Evolutionary conservation across 2,888 invertebrate species (phyloP).

Genomic region (Rotaria magnacalcarata): DNA sequence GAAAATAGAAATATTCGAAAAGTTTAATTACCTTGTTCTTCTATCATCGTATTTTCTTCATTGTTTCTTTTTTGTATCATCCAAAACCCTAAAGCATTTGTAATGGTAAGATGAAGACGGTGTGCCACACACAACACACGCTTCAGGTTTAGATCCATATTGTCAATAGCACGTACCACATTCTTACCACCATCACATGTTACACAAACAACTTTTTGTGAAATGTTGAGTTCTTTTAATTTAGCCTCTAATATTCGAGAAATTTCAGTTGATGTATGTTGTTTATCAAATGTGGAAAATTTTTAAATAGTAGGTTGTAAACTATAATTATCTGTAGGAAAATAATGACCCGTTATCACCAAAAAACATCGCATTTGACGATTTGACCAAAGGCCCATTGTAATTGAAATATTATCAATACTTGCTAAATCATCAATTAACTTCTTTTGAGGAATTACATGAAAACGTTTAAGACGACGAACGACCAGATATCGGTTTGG

Average conservation of each 20-base stretch:
- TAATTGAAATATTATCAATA: not conserved
- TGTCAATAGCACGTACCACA: not conserved
- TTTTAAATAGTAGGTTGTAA: not conserved
- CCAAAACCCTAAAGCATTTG: not conserved
- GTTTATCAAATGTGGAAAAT: constrained; percentile 12
- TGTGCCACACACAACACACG: not conserved
- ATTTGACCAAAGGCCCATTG: not conserved
- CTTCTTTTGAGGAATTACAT: not conserved
- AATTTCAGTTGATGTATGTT: not conserved
- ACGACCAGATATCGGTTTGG: not conserved
- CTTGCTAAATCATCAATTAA: not conserved
- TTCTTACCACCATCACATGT: not conserved
- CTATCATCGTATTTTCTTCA: not conserved
- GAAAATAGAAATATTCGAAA: too few relatives aligned
- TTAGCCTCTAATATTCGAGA: not conserved
- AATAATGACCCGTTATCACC: not conserved
- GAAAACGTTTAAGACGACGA: not conserved
- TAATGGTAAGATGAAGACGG: not conserved
- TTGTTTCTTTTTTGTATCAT: not conserved
- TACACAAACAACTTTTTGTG: not conserved
- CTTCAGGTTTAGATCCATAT: not conserved
- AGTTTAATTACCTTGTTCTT: not conserved
- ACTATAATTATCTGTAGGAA: not conserved
- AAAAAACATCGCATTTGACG: not conserved
- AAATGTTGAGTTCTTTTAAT: not conserved